Evolutionary conservation across 2,797 vertebrate species (phyloP).

Genomic region (Enteromius argenteus): DNA sequence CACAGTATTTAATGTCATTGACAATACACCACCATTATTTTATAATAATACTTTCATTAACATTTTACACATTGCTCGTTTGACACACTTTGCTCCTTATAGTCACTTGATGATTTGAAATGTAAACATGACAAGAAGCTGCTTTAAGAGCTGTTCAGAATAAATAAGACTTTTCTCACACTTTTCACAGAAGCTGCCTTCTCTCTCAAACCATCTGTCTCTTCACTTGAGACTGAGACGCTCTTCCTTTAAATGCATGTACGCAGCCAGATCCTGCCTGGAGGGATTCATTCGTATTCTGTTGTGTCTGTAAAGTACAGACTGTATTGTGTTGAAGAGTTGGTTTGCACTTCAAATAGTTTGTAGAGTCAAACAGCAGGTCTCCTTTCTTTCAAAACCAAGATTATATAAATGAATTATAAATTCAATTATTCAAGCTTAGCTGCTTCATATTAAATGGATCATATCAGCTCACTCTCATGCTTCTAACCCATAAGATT

Average conservation of each 20-base stretch:
- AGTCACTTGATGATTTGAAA: not conserved
- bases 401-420: too few species aligned
- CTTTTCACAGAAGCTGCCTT: not conserved
- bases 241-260: not conserved
- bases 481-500: not conserved
- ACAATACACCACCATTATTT: not conserved
- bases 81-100: not conserved
- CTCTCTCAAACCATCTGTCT: not conserved
- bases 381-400: not conserved
- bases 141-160: not conserved
- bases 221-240: not conserved
- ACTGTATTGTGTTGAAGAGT: not conserved
- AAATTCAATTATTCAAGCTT: not conserved
- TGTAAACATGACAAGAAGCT: not conserved
- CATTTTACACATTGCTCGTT: not conserved
- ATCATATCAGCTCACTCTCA: not conserved
- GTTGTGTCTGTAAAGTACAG: not conserved
- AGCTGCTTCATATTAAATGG: not conserved
- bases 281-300: not conserved
- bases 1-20: not conserved
- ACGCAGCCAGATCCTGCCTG: not conserved
- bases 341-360: not conserved
- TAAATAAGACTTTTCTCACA: not conserved
- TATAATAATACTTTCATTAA: not conserved
- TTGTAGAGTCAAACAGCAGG: not conserved